Conservation (phyloP, 2,113 vertebrate genomes). For the Eretmochelys imbricata region DNA sequence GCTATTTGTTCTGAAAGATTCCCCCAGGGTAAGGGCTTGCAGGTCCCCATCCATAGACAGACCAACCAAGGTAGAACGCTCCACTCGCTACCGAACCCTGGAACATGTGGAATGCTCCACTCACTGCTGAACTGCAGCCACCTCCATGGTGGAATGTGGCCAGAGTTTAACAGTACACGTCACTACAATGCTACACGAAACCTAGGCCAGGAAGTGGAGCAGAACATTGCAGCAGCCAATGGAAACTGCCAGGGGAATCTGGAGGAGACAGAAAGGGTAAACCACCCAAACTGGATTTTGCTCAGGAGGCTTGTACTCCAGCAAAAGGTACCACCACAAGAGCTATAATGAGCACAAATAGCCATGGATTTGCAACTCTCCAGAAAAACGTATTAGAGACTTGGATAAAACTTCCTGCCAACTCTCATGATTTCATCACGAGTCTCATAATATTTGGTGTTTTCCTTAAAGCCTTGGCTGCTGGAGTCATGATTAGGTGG, state of each 20-base stretch:
- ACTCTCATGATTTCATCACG: neutral
- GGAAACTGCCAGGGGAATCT: neutral
- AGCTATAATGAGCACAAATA: neutral
- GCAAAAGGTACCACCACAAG: neutral
- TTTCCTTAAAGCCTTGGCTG: neutral
- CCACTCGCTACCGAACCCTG: rapidly evolving
- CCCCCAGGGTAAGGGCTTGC: neutral
- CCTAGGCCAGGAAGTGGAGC: neutral
- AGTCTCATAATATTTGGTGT: neutral
- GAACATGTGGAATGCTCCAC: neutral
- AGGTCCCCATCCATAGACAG: neutral
- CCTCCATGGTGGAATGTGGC: neutral
- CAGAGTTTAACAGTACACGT: neutral
- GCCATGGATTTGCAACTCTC: neutral
- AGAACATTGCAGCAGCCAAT: neutral
- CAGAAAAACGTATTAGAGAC: neutral
- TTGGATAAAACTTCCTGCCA: neutral
- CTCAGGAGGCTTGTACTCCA: neutral
- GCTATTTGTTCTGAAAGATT: neutral
- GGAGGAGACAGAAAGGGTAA: neutral
- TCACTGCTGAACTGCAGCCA: neutral
- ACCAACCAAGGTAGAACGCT: rapidly evolving
- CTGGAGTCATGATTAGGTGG: neutral
- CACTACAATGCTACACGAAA: neutral
- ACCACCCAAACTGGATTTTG: neutral